Percentiles rank a stretch among this genome's conserved stretches.
Conservation (phyloP, 2,888 invertebrate genomes). For the Drosophila siamana region DNA sequence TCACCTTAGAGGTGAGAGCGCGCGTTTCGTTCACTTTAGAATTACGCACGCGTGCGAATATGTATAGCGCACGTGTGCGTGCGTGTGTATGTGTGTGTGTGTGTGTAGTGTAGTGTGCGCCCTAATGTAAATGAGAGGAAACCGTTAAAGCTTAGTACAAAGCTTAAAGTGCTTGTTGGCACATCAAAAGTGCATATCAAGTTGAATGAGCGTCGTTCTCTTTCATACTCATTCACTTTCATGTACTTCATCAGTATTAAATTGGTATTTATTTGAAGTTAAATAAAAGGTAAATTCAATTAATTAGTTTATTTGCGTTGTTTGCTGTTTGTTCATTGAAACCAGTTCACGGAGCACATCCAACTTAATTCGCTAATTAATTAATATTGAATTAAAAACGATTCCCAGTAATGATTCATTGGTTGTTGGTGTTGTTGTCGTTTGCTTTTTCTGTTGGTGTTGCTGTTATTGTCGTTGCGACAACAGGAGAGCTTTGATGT, state of each 20-base stretch:
- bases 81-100: background rate
- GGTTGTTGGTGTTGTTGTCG: background rate
- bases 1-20: slow-evolving; percentile 8
- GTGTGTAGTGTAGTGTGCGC: background rate
- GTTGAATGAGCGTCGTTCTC: slow-evolving; percentile 2
- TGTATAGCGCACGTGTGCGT: background rate
- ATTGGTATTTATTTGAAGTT: background rate
- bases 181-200: slow-evolving; percentile 11
- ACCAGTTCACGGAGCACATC: background rate
- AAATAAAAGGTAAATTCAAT: background rate
- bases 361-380: background rate
- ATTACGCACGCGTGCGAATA: slow-evolving; percentile 1
- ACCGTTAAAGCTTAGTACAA: slow-evolving; percentile 15
- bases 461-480: too few relatives aligned
- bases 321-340: background rate
- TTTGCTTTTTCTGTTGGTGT: background rate
- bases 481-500: background rate
- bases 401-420: background rate
- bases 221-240: background rate
- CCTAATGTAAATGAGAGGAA: slow-evolving; percentile 12
- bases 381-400: slow-evolving; percentile 3
- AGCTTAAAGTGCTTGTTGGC: slow-evolving; percentile 18
- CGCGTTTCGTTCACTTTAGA: background rate
- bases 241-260: background rate
- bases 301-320: background rate